Evolutionary conservation across 2,113 vertebrate genomes (phyloP), one percentile per base, ranked within the genome.

Genomic region (Mesoclemmys tuberculata): DNA sequence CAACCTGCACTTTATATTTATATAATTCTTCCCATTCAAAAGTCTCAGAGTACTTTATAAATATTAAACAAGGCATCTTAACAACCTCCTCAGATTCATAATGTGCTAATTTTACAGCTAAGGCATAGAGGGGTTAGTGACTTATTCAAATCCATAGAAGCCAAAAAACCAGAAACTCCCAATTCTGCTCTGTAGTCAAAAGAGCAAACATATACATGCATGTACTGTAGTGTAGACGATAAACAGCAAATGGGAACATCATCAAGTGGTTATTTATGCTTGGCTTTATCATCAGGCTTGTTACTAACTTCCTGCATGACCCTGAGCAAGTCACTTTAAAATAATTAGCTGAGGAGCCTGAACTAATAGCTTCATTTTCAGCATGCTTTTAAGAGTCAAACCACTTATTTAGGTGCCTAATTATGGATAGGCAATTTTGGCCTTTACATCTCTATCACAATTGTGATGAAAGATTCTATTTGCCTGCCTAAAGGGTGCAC

Each of bases 281-380:
- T 68, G 35, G 35, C 4, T 68, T 68, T n/a, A n/a, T 68, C 9
- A 41, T 26, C 83, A 91, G 22, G 91, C 79, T 80, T 87, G 74
- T 83, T 83, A 79, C 79, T 87, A 87, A 52, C 51, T 75, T 13
- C 3, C 41, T 94, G 56, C 82, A 80, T 89, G 82, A 90, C 79
- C 93, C 41, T 88, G 55, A 87, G 54, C 83, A 88, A 93, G 55
- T 84, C 85, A 94, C 61, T 93, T 18, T 35, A 49, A 49, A 27
- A n/a, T 68, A n/a, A 68, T 10, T 68, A 18, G 64, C 64, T 68
- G 64, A 68, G 8, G 64, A n/a, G n/a, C 64, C 64, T 68, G 64
- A n/a, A 68, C 16, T 21, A n/a, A 35, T n/a, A n/a, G 35, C 18
- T 68, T 68, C 8, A n/a, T 68, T 68, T 68, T 68, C 64, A 68